Evolutionary conservation across 2,888 invertebrate species (phyloP).

Genomic region (Caenorhabditis wallacei): DNA sequence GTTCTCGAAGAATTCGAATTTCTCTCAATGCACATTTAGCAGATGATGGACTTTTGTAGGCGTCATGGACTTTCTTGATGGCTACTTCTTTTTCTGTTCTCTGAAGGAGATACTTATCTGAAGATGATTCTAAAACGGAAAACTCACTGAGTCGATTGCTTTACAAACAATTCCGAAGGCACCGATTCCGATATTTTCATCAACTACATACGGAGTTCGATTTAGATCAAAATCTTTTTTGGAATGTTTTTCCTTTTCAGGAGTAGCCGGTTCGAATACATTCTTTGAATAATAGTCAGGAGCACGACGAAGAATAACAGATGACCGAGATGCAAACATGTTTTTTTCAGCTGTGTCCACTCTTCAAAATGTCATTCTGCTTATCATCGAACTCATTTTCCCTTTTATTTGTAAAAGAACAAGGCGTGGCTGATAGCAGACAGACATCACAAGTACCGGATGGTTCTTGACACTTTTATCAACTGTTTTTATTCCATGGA

Average conservation of each 20-base stretch:
- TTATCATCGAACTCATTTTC: slow-evolving; percentile 33
- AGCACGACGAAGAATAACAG: slow-evolving; percentile 26
- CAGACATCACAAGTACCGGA: slow-evolving; percentile 30
- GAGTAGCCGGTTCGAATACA: slow-evolving; percentile 5
- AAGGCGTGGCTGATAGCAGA: slow-evolving; percentile 34
- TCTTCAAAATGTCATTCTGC: slow-evolving; percentile 15
- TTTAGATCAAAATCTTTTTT: slow-evolving; percentile 83
- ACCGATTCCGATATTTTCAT: slow-evolving; percentile 82
- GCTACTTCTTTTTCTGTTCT: slow-evolving; percentile 82
- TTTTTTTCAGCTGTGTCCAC: neutral
- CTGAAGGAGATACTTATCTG: slow-evolving; percentile 50
- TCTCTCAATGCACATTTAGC: slow-evolving; percentile 85
- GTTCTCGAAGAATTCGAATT: slow-evolving; percentile 84
- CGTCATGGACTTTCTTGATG: slow-evolving; percentile 85
- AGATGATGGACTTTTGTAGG: slow-evolving; percentile 84
- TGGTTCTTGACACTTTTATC: slow-evolving; percentile 21
- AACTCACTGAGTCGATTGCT: slow-evolving; percentile 83
- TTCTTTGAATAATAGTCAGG: slow-evolving; percentile 47
- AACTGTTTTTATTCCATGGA: slow-evolving; percentile 5
- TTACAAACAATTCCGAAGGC: slow-evolving; percentile 85
- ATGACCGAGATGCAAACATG: slow-evolving; percentile 6
- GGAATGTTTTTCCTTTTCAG: neutral
- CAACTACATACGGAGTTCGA: slow-evolving; percentile 82
- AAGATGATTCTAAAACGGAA: neutral
- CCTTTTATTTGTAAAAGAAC: slow-evolving; percentile 1